Percentiles rank a stretch among this genome's conserved stretches.
phyloP scores from a whole-genome alignment of 1,140 invertebrate genomes.

The Stegodyphus dumicola region DNA sequence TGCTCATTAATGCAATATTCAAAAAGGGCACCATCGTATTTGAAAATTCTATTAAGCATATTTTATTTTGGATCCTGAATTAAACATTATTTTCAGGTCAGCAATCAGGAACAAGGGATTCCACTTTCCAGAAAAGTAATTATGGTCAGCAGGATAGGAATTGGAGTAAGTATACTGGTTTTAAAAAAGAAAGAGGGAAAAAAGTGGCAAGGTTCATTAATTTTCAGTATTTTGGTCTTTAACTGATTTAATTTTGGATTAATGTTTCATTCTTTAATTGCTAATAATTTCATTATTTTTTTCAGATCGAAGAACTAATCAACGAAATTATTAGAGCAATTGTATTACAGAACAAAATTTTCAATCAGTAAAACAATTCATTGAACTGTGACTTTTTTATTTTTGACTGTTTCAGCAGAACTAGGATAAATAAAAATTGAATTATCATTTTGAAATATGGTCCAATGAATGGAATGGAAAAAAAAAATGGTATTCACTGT shows the following conservation, averaged over 20 bases:
- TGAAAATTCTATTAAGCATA: neutral
- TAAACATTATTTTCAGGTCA: constrained; percentile 18
- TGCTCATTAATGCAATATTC: neutral
- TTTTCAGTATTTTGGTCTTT: neutral
- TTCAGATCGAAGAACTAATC: constrained; percentile 1
- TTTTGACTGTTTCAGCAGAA: too few species aligned
- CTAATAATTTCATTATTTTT: neutral
- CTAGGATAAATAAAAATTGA: too few species aligned
- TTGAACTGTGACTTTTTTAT: too few species aligned
- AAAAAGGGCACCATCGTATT: too few species aligned
- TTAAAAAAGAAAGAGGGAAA: neutral
- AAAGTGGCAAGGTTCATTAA: too few species aligned
- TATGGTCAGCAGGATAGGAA: constrained; percentile 47
- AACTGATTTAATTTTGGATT: neutral
- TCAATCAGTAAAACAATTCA: too few species aligned
- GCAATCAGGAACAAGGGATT: constrained; percentile 49
- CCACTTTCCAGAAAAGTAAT: constrained; percentile 40
- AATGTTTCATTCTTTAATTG: neutral
- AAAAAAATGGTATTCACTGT: too few species aligned
- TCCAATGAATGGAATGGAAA: too few species aligned
- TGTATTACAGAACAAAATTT: neutral
- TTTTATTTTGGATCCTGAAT: neutral
- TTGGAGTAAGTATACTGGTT: constrained; percentile 30
- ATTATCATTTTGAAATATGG: too few species aligned
- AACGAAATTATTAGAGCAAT: neutral